Base-by-base conservation (phyloP, 2,797 vertebrate genomes). In the Novumbra hubbsi region DNA sequence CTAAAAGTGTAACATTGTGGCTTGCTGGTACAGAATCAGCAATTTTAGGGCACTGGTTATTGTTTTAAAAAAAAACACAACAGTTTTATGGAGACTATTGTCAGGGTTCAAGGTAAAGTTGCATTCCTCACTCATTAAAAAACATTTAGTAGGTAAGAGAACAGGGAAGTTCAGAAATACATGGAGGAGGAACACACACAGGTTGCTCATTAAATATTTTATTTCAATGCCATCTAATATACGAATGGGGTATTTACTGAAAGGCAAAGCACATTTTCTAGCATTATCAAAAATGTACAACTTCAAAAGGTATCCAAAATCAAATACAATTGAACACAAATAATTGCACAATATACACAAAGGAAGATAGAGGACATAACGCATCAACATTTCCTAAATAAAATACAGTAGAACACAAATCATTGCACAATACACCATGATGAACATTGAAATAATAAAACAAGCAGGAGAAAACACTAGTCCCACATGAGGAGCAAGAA, bases 151-250 rank as follows among this genome's bases (percentile, higher is more conserved):
- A 63, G 49, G 69, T 50, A 45, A 60, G 67, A 49, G 85, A 87
- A 89, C 82, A 76, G 73, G 80, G 76, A 63, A 80, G 81, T 83
- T 78, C 28, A 65, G 30, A 64, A 55, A 68, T 17, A 21, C n/a
- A 70, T 81, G 60, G 74, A 79, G 86, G 82, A 91, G 89, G 80
- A 88, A 82, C 77, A 27, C 21, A 73, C 50, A 79, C 45, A 73
- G 11, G 3, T 69, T 50, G 62, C 71, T 80, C 72, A 68, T 85
- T 45, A 62, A 24, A 75, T 72, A 72, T 80, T 63, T 81, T 76
- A 38, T 72, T 90, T 94, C 91, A 89, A 92, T 90, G 80, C 85
- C 72, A 86, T 79, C 76, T 78, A 90, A 90, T 67, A 81, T 74
- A 73, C 77, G 21, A 74, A 77, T 72, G 80, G 68, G 60, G 69